phyloP scores from a whole-genome alignment of 2,888 invertebrate species.

The Sabatieria punctata region DNA sequence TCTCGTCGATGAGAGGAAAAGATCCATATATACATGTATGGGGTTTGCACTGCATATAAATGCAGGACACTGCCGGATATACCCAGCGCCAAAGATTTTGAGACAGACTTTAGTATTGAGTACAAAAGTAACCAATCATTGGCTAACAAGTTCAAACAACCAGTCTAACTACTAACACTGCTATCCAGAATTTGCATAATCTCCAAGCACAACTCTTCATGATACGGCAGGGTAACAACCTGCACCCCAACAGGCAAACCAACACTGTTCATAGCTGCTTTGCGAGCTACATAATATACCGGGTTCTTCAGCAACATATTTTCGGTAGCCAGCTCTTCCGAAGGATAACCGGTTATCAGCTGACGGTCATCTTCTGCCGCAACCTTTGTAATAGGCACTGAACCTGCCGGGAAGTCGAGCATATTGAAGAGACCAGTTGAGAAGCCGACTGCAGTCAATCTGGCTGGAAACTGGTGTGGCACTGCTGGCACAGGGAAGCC shows the following conservation, averaged over 20 bases:
- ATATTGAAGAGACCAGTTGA: constrained; percentile 29
- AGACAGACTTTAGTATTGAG: no score
- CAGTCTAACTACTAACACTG: no score
- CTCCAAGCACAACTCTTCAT: background rate
- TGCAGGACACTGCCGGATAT: no score
- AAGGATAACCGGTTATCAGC: background rate
- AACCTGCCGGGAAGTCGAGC: constrained; percentile 32
- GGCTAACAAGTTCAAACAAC: no score
- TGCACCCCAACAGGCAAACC: constrained; percentile 10
- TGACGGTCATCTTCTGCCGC: constrained; percentile 4
- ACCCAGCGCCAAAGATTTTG: no score
- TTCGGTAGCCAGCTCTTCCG: background rate
- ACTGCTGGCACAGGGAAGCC: constrained; percentile 22
- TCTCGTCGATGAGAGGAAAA: no score
- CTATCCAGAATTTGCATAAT: constrained; percentile 8
- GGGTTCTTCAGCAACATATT: no score
- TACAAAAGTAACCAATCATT: no score
- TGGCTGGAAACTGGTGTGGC: constrained; percentile 16
- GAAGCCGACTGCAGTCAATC: constrained; percentile 19
- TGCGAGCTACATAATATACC: no score
- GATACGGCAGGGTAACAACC: background rate
- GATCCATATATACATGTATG: no score
- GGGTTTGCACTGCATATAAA: no score
- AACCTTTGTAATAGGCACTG: constrained; percentile 29
- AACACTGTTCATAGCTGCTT: no score